phyloP scores from a whole-genome alignment of 2,888 invertebrate species.

The Drosophila yooni region DNA sequence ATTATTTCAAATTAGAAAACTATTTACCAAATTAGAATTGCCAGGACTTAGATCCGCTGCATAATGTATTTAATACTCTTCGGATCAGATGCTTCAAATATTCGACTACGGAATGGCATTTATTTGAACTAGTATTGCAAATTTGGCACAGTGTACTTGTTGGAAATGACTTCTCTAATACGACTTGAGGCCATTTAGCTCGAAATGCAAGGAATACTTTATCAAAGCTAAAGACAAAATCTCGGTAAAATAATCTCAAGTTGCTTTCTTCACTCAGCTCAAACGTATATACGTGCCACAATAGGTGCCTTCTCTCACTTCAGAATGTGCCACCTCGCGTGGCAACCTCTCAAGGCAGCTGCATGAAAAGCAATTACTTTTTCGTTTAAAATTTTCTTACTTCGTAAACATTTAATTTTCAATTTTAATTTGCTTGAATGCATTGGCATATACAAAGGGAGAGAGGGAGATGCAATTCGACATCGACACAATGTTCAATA shows the following conservation, averaged over 20 bases:
- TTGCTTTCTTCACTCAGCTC: slow-evolving; percentile 7
- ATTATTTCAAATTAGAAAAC: background rate
- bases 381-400: slow-evolving; percentile 75
- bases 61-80: too few species aligned
- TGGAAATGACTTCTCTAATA: slow-evolving; percentile 4
- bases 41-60: background rate
- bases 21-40: background rate
- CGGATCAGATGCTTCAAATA: too few species aligned
- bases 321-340: background rate
- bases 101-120: background rate
- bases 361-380: slow-evolving; percentile 75
- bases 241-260: slow-evolving; percentile 20
- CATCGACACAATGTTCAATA: slow-evolving; percentile 65
- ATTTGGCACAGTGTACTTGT: background rate
- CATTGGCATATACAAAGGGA: slow-evolving; percentile 61
- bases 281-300: background rate
- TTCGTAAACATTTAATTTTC: slow-evolving; percentile 80
- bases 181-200: slow-evolving; percentile 9
- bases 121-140: background rate
- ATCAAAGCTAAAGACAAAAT: slow-evolving; percentile 18
- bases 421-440: slow-evolving; percentile 79
- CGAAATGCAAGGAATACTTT: background rate
- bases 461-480: slow-evolving; percentile 30
- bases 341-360: slow-evolving; percentile 45
- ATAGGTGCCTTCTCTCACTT: background rate